A percentile compares a stretch with the other conserved stretches of the same genome.
phyloP scores from a whole-genome alignment of 1,140 invertebrate genomes.

The Platyscapa corneri region DNA sequence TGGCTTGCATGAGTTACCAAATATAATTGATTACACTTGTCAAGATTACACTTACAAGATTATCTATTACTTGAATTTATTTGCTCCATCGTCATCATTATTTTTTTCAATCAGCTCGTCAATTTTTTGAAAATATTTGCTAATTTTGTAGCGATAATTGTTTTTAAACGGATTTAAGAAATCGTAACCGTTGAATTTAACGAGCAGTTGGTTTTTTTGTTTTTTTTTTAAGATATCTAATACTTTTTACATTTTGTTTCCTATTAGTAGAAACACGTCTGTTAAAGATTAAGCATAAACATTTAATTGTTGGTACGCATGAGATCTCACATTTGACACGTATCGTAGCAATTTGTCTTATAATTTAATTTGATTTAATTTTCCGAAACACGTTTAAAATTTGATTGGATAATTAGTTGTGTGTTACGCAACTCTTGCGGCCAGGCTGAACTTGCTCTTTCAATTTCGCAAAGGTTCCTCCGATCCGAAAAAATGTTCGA shows the following conservation, averaged over 20 bases:
- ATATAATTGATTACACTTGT: not conserved
- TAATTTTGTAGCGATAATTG: too few species aligned
- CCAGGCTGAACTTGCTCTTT: too few species aligned
- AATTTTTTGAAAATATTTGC: too few species aligned
- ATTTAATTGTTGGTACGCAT: not conserved
- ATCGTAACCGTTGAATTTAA: too few species aligned
- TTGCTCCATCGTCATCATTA: not conserved
- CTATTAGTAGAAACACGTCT: too few species aligned
- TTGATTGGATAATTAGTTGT: not conserved
- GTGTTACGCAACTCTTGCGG: not conserved
- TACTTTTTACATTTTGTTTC: too few species aligned
- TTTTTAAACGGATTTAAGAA: too few species aligned
- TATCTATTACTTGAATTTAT: not conserved
- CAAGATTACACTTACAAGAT: not conserved
- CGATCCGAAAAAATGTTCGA: not conserved
- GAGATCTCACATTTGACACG: not conserved
- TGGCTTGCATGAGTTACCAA: constrained; percentile 26
- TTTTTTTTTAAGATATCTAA: too few species aligned
- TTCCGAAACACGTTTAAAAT: not conserved
- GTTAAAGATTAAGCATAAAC: too few species aligned
- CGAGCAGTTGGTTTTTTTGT: too few species aligned
- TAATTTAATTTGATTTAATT: not conserved
- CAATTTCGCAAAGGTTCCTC: too few species aligned
- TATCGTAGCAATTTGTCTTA: not conserved
- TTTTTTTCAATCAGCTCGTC: too few species aligned